Percentiles rank a stretch among this genome's conserved stretches.
Evolutionary conservation across 1,140 invertebrate genomes (phyloP).

Genomic region (Heliconius nattereri): DNA sequence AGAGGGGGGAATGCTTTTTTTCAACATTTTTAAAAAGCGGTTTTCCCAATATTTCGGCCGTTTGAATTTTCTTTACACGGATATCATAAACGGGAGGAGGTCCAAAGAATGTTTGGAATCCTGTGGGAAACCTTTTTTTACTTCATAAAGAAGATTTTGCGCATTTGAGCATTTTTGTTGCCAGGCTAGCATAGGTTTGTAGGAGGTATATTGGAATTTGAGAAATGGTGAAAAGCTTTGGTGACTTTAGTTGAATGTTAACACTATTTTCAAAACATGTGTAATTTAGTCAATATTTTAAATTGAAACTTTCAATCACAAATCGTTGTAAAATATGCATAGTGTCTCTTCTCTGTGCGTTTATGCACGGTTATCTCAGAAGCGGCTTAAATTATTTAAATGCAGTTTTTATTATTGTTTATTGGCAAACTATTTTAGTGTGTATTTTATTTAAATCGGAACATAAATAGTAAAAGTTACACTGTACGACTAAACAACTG

Average conservation of each 20-base stretch:
- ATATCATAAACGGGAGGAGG: slow-evolving; percentile 49
- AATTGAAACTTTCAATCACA: no score
- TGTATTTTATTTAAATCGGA: no score
- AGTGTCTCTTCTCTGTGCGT: no score
- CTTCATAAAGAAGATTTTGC: slow-evolving; percentile 77
- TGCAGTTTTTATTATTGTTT: no score
- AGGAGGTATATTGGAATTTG: slow-evolving; percentile 49
- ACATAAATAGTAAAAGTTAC: no score
- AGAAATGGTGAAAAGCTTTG: slow-evolving; percentile 24
- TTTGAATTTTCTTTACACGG: slow-evolving; percentile 78
- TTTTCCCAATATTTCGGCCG: slow-evolving; percentile 62
- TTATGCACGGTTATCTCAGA: no score
- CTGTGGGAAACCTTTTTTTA: slow-evolving; percentile 47
- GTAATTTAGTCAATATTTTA: no score
- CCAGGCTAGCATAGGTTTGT: slow-evolving; percentile 56
- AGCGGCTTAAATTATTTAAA: no score
- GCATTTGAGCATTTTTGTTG: slow-evolving; percentile 79
- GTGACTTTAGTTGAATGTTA: background rate
- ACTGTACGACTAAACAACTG: no score
- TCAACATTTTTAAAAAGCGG: slow-evolving; percentile 62
- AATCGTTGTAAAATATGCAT: no score
- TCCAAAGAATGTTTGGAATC: slow-evolving; percentile 61
- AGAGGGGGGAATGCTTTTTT: background rate
- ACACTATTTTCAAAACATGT: no score
- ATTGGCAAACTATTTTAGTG: no score